Evolutionary conservation across 2,113 vertebrate genomes (phyloP).

Genomic region (Daboia siamensis): DNA sequence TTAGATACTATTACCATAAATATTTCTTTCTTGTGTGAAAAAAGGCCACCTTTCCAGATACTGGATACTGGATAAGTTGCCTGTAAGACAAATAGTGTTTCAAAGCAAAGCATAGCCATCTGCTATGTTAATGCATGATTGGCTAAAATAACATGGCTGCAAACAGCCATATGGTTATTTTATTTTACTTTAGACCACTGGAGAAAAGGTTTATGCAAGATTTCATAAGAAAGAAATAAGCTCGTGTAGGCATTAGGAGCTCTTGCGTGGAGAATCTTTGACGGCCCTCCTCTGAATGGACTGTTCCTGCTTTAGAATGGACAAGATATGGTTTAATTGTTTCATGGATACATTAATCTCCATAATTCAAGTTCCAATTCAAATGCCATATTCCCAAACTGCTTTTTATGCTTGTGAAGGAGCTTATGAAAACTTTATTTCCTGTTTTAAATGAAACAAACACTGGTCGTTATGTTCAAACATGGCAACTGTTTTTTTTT

Average conservation of each 20-base stretch:
- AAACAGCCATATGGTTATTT: constrained; percentile 25
- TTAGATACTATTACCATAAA: not conserved
- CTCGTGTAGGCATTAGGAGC: not conserved
- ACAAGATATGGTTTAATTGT: not conserved
- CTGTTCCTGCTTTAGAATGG: not conserved
- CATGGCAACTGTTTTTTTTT: not conserved
- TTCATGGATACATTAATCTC: not conserved
- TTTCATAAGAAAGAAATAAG: not conserved
- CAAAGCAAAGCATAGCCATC: constrained; percentile 53
- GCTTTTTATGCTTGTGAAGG: not conserved
- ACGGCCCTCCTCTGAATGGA: not conserved
- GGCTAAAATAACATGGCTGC: constrained; percentile 37
- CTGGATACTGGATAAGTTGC: constrained; percentile 31
- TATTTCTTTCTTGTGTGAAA: constrained; percentile 12
- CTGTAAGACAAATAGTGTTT: constrained; percentile 8
- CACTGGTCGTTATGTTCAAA: not conserved
- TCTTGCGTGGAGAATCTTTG: not conserved
- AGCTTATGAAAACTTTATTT: not conserved
- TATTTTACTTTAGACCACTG: constrained; percentile 33
- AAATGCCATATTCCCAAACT: not conserved
- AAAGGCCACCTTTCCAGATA: constrained; percentile 2
- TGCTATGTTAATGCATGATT: constrained; percentile 35
- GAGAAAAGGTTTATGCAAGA: not conserved
- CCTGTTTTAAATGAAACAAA: not conserved
- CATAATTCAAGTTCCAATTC: too few species aligned